Conservation (phyloP, 2,888 invertebrate genomes). For the Ernsta delagoae region DNA sequence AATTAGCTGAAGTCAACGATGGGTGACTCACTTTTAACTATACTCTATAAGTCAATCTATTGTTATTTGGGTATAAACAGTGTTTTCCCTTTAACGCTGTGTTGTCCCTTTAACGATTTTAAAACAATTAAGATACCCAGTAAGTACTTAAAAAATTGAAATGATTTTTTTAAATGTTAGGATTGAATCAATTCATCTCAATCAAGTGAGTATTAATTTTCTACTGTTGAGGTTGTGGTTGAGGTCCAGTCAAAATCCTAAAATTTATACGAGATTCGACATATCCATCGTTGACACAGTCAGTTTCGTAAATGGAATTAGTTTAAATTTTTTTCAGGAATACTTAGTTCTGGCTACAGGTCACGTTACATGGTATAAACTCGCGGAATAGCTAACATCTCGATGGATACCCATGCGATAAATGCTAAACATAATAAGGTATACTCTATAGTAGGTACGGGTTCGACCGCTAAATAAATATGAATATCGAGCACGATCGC, state of each 20-base stretch:
- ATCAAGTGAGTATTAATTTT: no score
- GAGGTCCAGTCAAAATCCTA: no score
- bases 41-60: background rate
- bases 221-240: no score
- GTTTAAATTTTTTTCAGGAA: background rate
- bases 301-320: background rate
- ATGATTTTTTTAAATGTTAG: no score
- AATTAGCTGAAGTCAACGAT: constrained; percentile 19
- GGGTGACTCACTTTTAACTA: constrained; percentile 1
- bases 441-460: constrained; percentile 17
- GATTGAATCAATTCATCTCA: no score
- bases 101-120: background rate
- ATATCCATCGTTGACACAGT: background rate
- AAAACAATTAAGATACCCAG: no score
- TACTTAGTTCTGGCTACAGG: constrained; percentile 14
- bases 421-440: constrained; percentile 36
- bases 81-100: background rate
- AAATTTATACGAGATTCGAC: no score
- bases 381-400: constrained; percentile 1
- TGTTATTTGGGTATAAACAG: background rate
- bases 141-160: no score
- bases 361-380: background rate
- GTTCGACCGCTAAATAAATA: constrained; percentile 28
- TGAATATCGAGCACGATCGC: constrained; percentile 35
- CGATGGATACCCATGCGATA: background rate